Conservation (phyloP, 2,113 vertebrate species). For the Oenanthe melanoleuca region DNA sequence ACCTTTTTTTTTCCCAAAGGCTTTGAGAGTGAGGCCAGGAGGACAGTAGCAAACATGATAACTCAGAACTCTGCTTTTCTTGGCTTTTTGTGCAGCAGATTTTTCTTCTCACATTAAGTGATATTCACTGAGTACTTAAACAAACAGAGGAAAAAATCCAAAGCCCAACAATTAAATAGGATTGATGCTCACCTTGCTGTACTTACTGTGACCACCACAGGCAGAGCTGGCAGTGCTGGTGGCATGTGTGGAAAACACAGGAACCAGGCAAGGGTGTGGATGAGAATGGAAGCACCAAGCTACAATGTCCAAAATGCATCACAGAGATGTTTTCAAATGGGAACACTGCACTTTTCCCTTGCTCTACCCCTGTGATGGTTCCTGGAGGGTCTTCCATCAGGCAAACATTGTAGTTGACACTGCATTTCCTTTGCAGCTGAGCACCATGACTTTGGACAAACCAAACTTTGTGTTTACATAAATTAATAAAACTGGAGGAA, state of each 20-base stretch:
- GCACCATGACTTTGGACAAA: not conserved
- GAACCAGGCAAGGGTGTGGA: rapidly evolving
- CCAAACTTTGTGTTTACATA: rapidly evolving
- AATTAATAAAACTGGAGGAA: not conserved
- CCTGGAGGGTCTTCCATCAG: not conserved
- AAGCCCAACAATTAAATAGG: not conserved
- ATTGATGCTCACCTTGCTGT: not conserved
- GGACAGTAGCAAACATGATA: not conserved
- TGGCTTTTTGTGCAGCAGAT: not conserved
- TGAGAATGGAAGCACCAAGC: not conserved
- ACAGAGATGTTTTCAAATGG: not conserved
- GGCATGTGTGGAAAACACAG: not conserved
- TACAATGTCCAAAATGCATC: not conserved
- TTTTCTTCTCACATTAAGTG: not conserved
- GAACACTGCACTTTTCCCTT: not conserved
- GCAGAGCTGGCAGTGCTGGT: not conserved
- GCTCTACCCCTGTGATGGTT: rapidly evolving
- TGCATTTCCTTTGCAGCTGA: not conserved
- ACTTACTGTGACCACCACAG: not conserved
- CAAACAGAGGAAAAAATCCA: not conserved
- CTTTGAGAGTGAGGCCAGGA: not conserved
- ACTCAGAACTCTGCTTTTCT: not conserved
- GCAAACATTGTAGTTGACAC: rapidly evolving
- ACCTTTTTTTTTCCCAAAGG: not conserved
- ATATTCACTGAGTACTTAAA: not conserved